phyloP scores from a whole-genome alignment of 2,888 invertebrate genomes.

The Morinoia aosen region DNA sequence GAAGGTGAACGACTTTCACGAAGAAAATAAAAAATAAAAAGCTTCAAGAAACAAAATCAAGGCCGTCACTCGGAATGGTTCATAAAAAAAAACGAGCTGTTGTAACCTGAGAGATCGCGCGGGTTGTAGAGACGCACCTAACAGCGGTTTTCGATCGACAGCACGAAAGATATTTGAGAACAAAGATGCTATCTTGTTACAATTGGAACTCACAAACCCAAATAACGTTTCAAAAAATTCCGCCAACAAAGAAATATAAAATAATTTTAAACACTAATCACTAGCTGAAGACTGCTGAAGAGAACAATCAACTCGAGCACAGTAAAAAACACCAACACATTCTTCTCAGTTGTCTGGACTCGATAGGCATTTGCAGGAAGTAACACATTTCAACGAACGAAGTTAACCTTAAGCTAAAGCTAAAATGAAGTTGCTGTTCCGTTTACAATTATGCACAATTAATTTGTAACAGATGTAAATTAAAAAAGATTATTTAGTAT shows the following conservation, averaged over 20 bases:
- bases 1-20: conserved; percentile 3
- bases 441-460: no score
- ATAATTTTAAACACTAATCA: not conserved
- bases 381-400: no score
- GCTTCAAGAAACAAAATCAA: not conserved
- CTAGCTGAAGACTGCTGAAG: not conserved
- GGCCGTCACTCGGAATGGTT: not conserved
- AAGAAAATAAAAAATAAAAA: not conserved
- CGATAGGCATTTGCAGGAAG: not conserved
- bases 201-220: not conserved
- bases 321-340: not conserved
- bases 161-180: not conserved
- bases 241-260: not conserved
- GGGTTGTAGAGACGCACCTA: not conserved
- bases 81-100: not conserved
- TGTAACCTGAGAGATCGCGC: not conserved
- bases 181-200: not conserved
- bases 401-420: no score
- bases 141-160: no score
- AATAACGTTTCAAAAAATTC: not conserved
- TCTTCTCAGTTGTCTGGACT: not conserved
- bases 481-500: no score
- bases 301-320: not conserved
- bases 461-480: no score
- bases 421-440: no score